Evolutionary conservation across 2,888 invertebrate species (phyloP).

Genomic region (Byasa hedistus): DNA sequence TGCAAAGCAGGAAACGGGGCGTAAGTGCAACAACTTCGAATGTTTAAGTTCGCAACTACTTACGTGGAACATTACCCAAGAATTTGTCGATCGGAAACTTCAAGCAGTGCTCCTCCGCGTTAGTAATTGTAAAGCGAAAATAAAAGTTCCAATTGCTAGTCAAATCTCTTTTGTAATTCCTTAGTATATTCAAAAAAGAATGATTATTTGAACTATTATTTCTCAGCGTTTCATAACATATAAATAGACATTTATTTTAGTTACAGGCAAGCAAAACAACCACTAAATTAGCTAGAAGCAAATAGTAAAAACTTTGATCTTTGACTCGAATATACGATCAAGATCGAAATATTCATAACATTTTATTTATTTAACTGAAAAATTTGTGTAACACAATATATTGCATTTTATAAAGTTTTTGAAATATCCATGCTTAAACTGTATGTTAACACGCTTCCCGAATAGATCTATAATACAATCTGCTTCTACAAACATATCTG

Average conservation of each 20-base stretch:
- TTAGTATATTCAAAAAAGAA: background rate
- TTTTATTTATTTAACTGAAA: too few relatives aligned
- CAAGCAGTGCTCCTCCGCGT: conserved; percentile 1
- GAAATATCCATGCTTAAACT: background rate
- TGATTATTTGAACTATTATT: background rate
- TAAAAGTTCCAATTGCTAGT: background rate
- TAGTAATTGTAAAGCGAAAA: conserved; percentile 6
- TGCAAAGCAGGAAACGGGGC: conserved; percentile 24
- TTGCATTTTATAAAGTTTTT: background rate
- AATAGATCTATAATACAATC: background rate
- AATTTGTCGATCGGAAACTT: conserved; percentile 17
- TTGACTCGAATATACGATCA: too few relatives aligned
- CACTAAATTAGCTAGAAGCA: too few relatives aligned
- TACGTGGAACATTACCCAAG: conserved; percentile 23
- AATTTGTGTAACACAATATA: too few relatives aligned
- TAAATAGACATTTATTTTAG: too few relatives aligned
- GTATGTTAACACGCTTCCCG: background rate
- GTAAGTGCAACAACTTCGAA: conserved; percentile 5
- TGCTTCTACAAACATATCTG: background rate
- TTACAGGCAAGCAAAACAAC: too few relatives aligned
- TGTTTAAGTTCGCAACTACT: conserved; percentile 26
- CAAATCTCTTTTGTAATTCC: background rate
- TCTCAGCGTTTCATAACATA: too few relatives aligned
- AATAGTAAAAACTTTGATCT: too few relatives aligned
- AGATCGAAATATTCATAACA: too few relatives aligned